Evolutionary conservation across 2,888 invertebrate species (phyloP), one percentile per base, ranked within the genome.

Genomic region (Portevinia maculata): DNA sequence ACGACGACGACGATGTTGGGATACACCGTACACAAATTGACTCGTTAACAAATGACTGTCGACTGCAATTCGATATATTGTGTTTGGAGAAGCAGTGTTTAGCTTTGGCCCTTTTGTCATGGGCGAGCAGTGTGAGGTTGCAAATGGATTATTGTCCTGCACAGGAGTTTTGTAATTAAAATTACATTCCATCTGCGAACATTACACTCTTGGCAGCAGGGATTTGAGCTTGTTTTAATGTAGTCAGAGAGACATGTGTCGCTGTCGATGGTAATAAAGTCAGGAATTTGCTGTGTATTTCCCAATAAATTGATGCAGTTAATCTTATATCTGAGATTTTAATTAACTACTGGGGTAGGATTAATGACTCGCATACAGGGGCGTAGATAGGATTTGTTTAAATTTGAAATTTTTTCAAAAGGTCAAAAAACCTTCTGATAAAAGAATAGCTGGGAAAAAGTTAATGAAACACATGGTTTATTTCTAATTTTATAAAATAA

Each of bases 21-120:
- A 48, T 53, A 28, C 30, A 55, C 55, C 32, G 57, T 59, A 73
- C 65, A 73, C 65, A 79, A 79, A 79, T 73, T 65, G 73, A 79
- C 78, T 79, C 73, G 78, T 73, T 73, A 79, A 73, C 65, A 79
- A 79, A 79, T 78, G 57, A 71, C 34, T 78, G 62, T 57, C 71
- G 71, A 73, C 15, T 64, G 50, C 37, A 59, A 73, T 52, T 59
- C 64, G 57, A 79, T 73, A 57, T 78, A 65, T 76, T 70, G 62
- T 70, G 62, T 50, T 48, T 70, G 62, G 41, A 37, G 32, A 57
- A 41, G 13, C 57, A 30, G 46, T 30, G 55, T 74, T 55, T 17
- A 39, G 48, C 19, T 24, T 24, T 60, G 39, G 9, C 17, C 13
- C 53, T 41, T 28, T 39, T 39, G n/a, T 19, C 24, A 17, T 19